Base-by-base conservation (phyloP, 2,888 invertebrate genomes). In the Theretra japonica region DNA sequence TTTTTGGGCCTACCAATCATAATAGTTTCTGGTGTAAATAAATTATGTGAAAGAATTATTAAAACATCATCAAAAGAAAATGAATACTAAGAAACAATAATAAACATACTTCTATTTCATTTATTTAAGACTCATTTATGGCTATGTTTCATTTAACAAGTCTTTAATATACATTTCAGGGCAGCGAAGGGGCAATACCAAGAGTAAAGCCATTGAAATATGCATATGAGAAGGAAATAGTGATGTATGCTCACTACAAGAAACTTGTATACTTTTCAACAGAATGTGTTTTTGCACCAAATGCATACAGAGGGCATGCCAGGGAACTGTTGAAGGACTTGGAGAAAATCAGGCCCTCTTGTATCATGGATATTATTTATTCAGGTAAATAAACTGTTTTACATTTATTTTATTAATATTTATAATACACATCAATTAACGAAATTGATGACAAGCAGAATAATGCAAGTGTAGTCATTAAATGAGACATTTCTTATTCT, bases 151-250 rank as follows among this genome's bases (percentile, higher is more conserved):
- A 30, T 30, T 1, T 19, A 25, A 50, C 83, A 0, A 21, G 2
- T 28, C 11, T 58, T 58, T 23, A 58, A 28, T 21, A 50, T 76
- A 0, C 15, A n/a, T 91, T 95, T 74, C 84, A 97, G 96, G 96
- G 97, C 76, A 95, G 96, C 81, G 97, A 97, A 83, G 98, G 97
- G 75, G 95, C 97, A 15, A 97, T 99, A 82, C 98, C 98, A 1
- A 95, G 99, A 80, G 98, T 98, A 23, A 99, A 99, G 86, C 99
- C 99, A 0, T 96, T 99, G 58, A 99, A 99, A 87, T 99, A 99
- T 87, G 97, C 98, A 0, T 99, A 99, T 88, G 99, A 99, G 89
- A 99, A 99, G 86, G 99, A 99, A 94, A 99, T 99, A 85, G 99
- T 99, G 0, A 98, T 99, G 98, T 99, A 99, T 93, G 99, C 99